phyloP scores from a whole-genome alignment of 2,888 invertebrate species.

The Spisula subtruncata region DNA sequence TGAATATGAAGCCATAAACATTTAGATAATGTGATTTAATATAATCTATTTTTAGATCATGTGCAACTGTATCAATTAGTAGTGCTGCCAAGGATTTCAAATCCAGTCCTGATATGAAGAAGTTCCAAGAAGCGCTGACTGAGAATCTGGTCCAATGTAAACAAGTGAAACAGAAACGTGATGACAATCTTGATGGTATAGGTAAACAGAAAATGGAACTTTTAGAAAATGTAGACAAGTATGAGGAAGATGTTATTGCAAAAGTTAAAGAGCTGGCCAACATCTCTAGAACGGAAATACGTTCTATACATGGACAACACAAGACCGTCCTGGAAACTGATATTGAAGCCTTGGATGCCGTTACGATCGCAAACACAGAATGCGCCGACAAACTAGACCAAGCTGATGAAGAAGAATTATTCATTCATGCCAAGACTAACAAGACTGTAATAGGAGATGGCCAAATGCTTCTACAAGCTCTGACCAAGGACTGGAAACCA shows the following conservation, averaged over 20 bases:
- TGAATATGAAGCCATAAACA: too few relatives aligned
- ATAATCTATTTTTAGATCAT: conserved; percentile 10
- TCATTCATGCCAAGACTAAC: conserved; percentile 3
- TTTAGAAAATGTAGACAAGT: too few relatives aligned
- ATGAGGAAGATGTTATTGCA: conserved; percentile 13
- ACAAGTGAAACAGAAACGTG: too few relatives aligned
- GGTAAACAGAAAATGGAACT: background rate
- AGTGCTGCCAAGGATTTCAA: conserved; percentile 28
- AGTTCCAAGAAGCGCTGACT: conserved; percentile 9
- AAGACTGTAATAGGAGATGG: conserved; percentile 27
- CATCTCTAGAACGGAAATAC: too few relatives aligned
- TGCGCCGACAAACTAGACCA: background rate
- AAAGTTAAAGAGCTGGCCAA: background rate
- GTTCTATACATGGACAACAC: too few relatives aligned
- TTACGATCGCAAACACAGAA: conserved; percentile 15
- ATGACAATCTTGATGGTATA: conserved; percentile 5
- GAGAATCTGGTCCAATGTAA: background rate
- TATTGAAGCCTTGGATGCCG: background rate
- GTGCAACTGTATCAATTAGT: conserved; percentile 11
- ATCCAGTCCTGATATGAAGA: conserved; percentile 23
- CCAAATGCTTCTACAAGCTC: background rate
- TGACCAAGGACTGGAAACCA: conserved; percentile 24
- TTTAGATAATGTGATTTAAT: too few relatives aligned
- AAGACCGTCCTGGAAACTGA: too few relatives aligned
- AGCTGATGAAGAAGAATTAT: conserved; percentile 9